Evolutionary conservation across 2,113 vertebrate genomes (phyloP).

Genomic region (Nicator chloris): DNA sequence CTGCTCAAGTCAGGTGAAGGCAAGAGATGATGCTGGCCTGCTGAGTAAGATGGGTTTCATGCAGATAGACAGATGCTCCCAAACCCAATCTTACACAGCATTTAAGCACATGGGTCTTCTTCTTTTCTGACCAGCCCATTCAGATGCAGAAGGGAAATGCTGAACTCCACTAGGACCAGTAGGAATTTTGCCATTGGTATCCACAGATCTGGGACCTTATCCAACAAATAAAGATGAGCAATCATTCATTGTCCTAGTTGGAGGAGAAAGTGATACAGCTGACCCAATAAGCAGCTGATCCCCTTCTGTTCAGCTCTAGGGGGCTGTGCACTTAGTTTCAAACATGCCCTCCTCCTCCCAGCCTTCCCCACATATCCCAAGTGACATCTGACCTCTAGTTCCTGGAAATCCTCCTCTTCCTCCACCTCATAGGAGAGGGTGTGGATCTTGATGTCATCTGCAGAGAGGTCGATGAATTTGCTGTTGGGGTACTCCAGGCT

Average conservation of each 20-base stretch:
- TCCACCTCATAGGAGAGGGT: constrained; percentile 90
- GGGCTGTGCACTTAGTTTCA: background rate
- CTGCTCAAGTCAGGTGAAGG: background rate
- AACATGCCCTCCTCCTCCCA: background rate
- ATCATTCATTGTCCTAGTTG: background rate
- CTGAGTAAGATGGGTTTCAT: background rate
- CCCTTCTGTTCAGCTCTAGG: background rate
- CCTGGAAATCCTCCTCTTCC: constrained; percentile 90
- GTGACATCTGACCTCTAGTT: constrained; percentile 84
- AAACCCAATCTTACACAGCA: background rate
- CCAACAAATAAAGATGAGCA: background rate
- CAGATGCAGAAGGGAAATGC: background rate
- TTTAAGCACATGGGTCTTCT: background rate
- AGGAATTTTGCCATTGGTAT: background rate
- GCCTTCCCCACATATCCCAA: background rate
- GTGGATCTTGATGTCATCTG: constrained; percentile 86
- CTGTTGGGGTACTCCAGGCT: constrained; percentile 78
- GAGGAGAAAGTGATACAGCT: background rate
- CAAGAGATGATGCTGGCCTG: background rate
- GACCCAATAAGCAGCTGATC: background rate
- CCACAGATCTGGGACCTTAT: background rate
- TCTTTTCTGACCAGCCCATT: background rate
- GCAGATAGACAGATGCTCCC: background rate
- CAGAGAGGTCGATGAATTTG: constrained; percentile 83
- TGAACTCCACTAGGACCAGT: background rate